Conservation (phyloP, 2,113 vertebrate species). For the Emydura subglobosa region DNA sequence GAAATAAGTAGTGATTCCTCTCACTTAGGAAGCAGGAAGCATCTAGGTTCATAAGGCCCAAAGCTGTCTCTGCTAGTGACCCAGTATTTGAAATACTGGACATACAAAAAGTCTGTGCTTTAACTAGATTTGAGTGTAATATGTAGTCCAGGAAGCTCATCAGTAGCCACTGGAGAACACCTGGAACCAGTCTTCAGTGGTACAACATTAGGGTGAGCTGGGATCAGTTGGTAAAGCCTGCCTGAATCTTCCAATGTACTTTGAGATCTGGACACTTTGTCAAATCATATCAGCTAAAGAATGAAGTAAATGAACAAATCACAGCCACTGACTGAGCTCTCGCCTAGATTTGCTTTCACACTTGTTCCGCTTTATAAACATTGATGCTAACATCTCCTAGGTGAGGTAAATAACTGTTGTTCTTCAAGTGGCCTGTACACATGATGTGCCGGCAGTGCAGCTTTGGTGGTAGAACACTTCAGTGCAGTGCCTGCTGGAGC, state of each 20-base stretch:
- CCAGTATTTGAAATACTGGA: neutral
- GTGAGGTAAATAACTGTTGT: constrained; percentile 16
- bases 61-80: neutral
- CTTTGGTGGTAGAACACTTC: rapidly evolving
- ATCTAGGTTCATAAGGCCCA: neutral
- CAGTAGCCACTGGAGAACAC: neutral
- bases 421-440: neutral
- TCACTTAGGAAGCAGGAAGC: neutral
- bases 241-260: neutral
- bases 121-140: neutral
- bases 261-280: constrained; percentile 43
- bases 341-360: constrained; percentile 43
- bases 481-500: neutral
- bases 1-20: neutral
- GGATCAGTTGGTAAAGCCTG: neutral
- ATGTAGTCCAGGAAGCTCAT: neutral
- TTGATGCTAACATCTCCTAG: neutral
- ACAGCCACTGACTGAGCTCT: neutral
- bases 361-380: neutral
- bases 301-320: neutral
- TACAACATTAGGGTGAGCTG: neutral
- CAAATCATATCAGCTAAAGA: constrained; percentile 53
- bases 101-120: neutral
- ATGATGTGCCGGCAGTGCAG: neutral
- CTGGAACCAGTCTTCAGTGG: neutral